Base-by-base conservation (phyloP, 2,797 vertebrate species). In the Chrosomus eos region DNA sequence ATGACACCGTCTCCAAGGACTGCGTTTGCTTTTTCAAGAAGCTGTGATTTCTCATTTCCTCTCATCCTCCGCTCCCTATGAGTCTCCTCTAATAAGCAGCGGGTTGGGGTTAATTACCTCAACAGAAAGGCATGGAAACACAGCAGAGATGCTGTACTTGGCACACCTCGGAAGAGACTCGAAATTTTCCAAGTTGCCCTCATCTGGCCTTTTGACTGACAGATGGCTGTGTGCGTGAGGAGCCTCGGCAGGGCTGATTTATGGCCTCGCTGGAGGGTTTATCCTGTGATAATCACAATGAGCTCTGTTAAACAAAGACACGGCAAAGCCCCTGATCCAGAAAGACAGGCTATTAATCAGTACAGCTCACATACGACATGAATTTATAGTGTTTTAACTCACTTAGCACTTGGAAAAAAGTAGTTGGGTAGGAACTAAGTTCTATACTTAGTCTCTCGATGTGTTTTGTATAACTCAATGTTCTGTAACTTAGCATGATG, bases 41-140 rank as follows among this genome's bases (percentile, higher is more conserved):
- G 77, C 87, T 82, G 73, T 81, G 79, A 87, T 79, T 86, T 80
- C 82, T 60, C 71, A 80, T 81, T 85, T 82, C 79, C 60, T 74
- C 81, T 87, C 75, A 77, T 73, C 76, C 68, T 68, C 31, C 19
- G 73, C 62, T 84, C 86, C 85, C 78, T 31, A 14, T n/a, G 48
- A 67, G 76, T 83, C 53, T 80, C 76, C 75, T 83, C 58, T 87
- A 87, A 83, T 86, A 86, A 82, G 77, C 88, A 84, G 84, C n/a
- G 80, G 85, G 87, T 82, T 55, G 84, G 78, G 75, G 70, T 88
- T 91, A 82, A 81, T 93, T 91, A 91, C 81, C 68, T 84, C 87
- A 80, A 81, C 87, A 89, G 89, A 60, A 62, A 80, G 79, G 82
- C 85, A 80, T 73, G 60, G 82, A 70, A 80, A 73, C 51, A 38